Conservation (phyloP, 92 coral and sea anemone species). For the Zoanthus sociatus region DNA sequence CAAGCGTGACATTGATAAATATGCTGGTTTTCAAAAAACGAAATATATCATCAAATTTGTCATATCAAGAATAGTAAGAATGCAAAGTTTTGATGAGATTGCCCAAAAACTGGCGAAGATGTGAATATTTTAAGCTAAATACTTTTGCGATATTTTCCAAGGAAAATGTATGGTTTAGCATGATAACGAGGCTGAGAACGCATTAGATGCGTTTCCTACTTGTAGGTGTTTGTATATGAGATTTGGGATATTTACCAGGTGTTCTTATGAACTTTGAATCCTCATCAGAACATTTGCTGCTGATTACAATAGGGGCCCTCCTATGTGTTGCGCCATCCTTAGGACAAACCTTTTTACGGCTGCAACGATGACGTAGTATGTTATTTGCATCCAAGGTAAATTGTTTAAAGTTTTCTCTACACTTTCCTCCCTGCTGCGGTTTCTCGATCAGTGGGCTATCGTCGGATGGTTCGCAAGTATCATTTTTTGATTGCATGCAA, state of each 20-base stretch:
- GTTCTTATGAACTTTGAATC: slow-evolving; percentile 66
- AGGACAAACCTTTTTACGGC: slow-evolving; percentile 67
- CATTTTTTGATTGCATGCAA: slow-evolving; percentile 59
- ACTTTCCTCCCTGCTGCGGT: slow-evolving; percentile 39
- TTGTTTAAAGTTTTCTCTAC: slow-evolving; percentile 58
- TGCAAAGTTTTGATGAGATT: no score
- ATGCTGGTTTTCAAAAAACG: no score
- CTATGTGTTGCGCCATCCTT: slow-evolving; percentile 49
- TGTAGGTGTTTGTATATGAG: background rate
- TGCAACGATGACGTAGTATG: slow-evolving; percentile 63
- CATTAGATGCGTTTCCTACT: no score
- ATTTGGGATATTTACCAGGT: background rate
- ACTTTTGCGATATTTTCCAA: no score
- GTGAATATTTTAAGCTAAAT: no score
- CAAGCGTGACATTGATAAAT: no score
- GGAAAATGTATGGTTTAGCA: no score
- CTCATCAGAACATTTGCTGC: slow-evolving; percentile 64
- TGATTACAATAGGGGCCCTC: slow-evolving; percentile 28
- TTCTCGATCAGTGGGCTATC: slow-evolving; percentile 40
- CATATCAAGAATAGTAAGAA: no score
- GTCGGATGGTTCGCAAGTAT: slow-evolving; percentile 57
- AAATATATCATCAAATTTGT: no score
- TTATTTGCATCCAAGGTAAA: slow-evolving; percentile 60
- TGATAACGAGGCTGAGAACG: no score
- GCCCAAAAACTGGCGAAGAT: no score